phyloP scores from a whole-genome alignment of 2,888 invertebrate genomes.

The Eristalinus sepulchralis region DNA sequence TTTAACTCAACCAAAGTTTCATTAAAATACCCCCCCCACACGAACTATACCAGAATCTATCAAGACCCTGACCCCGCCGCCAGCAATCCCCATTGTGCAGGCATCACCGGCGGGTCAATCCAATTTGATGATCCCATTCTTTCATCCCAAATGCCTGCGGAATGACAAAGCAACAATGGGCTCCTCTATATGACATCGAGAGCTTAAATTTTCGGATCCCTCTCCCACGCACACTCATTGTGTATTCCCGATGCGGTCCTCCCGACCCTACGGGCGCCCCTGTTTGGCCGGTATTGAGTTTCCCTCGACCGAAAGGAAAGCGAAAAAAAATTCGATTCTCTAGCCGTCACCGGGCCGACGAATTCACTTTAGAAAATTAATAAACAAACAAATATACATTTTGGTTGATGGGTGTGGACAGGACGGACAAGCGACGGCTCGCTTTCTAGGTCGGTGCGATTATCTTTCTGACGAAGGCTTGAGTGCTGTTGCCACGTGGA shows the following conservation, averaged over 20 bases:
- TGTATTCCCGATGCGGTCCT: background rate
- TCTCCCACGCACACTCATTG: background rate
- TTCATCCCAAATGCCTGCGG: background rate
- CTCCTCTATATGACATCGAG: constrained; percentile 21
- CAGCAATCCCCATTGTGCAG: background rate
- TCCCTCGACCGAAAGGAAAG: background rate
- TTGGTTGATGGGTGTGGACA: background rate
- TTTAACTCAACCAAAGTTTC: background rate
- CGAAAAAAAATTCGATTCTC: constrained; percentile 16
- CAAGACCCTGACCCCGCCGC: background rate
- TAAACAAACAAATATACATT: constrained; percentile 6
- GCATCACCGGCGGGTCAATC: background rate
- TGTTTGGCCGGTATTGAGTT: background rate
- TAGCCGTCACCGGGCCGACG: background rate
- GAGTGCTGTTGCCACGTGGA: constrained; percentile 29
- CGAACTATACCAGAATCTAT: background rate
- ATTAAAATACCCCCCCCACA: background rate
- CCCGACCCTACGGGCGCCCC: background rate
- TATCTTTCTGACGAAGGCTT: background rate
- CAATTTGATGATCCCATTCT: background rate
- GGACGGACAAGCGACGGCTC: background rate
- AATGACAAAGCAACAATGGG: constrained; percentile 1
- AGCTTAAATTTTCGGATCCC: constrained; percentile 13
- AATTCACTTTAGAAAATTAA: constrained; percentile 3
- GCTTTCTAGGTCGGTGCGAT: constrained; percentile 20